Conservation (phyloP, 1,140 invertebrate genomes). For the Hycleus cichorii region DNA sequence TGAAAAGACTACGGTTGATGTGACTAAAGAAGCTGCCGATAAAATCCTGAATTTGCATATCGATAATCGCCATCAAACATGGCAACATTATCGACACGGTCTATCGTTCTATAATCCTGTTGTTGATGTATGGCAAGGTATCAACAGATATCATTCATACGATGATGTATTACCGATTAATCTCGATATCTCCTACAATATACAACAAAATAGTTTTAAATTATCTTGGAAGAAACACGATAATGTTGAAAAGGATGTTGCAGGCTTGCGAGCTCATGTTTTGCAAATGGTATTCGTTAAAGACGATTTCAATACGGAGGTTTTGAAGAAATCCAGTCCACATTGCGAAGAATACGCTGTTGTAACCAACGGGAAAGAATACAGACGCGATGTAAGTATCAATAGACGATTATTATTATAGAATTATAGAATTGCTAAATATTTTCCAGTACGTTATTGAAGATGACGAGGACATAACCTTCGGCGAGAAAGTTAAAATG, state of each 20-base stretch:
- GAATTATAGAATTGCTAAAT: background rate
- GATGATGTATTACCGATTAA: slow-evolving; percentile 35
- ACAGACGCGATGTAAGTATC: slow-evolving; percentile 32
- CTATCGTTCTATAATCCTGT: slow-evolving; percentile 30
- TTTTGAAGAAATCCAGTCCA: slow-evolving; percentile 33
- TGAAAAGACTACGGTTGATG: slow-evolving; percentile 26
- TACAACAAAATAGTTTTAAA: slow-evolving; percentile 29
- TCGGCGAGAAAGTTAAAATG: slow-evolving; percentile 17
- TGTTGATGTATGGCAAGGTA: slow-evolving; percentile 26
- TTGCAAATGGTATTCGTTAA: slow-evolving; percentile 34
- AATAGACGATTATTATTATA: background rate
- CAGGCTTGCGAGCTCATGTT: slow-evolving; percentile 29
- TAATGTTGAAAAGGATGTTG: slow-evolving; percentile 25
- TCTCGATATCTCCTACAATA: slow-evolving; percentile 30
- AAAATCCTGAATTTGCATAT: slow-evolving; percentile 32
- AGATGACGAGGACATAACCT: slow-evolving; percentile 30
- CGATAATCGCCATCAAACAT: slow-evolving; percentile 17
- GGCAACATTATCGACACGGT: slow-evolving; percentile 11
- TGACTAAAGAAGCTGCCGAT: slow-evolving; percentile 26
- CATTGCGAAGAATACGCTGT: slow-evolving; percentile 29
- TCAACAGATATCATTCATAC: slow-evolving; percentile 28
- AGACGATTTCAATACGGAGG: slow-evolving; percentile 29
- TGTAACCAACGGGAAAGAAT: slow-evolving; percentile 29
- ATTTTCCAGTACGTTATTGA: slow-evolving; percentile 24
- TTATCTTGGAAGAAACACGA: slow-evolving; percentile 33